phyloP scores from a whole-genome alignment of 1,140 invertebrate genomes.

The Diorhabda carinulata region DNA sequence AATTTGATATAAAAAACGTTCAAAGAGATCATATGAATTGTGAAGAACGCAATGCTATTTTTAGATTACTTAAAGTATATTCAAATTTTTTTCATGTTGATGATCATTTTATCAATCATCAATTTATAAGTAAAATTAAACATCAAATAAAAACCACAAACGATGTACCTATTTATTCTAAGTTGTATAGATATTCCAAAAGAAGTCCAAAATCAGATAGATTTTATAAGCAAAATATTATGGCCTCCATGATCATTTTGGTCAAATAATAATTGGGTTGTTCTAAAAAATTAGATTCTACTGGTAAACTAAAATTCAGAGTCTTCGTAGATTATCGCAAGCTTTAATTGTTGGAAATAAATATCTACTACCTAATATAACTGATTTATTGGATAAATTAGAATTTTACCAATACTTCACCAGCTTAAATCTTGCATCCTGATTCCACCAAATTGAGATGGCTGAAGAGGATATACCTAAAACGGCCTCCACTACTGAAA shows the following conservation, averaged over 20 bases:
- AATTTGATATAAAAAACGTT: too few relatives aligned
- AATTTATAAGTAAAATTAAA: too few relatives aligned
- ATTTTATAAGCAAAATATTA: too few relatives aligned
- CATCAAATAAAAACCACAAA: too few relatives aligned
- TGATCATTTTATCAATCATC: too few relatives aligned
- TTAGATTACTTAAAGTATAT: too few relatives aligned
- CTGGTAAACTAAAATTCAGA: conserved; percentile 23
- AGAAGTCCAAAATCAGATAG: too few relatives aligned
- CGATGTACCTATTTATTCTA: too few relatives aligned
- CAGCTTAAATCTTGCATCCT: conserved; percentile 11
- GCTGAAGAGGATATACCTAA: neutral
- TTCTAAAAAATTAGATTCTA: conserved; percentile 16
- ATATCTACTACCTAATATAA: neutral
- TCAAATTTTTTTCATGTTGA: too few relatives aligned
- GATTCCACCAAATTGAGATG: neutral
- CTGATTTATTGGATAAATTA: neutral
- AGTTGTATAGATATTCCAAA: too few relatives aligned
- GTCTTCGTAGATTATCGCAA: conserved; percentile 23
- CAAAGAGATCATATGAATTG: too few relatives aligned
- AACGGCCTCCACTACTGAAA: conserved; percentile 19
- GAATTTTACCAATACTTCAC: conserved; percentile 15
- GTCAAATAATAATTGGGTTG: neutral
- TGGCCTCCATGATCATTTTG: conserved; percentile 1
- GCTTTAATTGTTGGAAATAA: conserved; percentile 17
- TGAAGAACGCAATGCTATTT: too few relatives aligned